Percentiles rank a stretch among this genome's conserved stretches.
Conservation (phyloP, 2,888 invertebrate genomes). For the Dicyrtoma fusca region DNA sequence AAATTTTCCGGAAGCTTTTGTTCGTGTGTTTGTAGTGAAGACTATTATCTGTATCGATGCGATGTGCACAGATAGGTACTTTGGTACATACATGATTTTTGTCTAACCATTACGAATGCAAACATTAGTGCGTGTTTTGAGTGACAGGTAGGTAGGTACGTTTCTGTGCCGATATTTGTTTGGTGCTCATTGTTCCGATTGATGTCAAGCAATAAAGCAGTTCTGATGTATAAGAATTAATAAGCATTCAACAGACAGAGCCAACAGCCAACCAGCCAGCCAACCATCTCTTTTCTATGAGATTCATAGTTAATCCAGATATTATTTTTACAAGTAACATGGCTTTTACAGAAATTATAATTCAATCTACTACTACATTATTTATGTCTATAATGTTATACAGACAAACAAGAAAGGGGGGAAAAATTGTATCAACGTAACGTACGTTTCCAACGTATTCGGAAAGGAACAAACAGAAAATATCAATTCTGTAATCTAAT, state of each 20-base stretch:
- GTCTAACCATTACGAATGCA: conserved; percentile 21
- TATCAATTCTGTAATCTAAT: conserved; percentile 20
- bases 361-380: no score
- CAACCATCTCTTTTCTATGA: neutral
- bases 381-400: no score
- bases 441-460: neutral
- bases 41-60: neutral
- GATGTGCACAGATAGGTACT: neutral
- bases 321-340: neutral
- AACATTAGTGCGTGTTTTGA: conserved; percentile 19
- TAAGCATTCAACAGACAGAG: no score
- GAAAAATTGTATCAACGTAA: neutral
- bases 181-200: no score
- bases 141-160: conserved; percentile 19
- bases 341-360: no score
- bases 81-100: conserved; percentile 2
- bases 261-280: no score
- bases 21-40: neutral
- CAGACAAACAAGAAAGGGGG: no score
- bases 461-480: neutral
- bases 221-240: no score
- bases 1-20: conserved; percentile 14
- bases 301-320: neutral
- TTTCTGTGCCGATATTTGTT: no score
- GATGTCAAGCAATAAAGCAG: no score